Conservation (phyloP, 2,888 invertebrate species). For the Mesoligia furuncula region DNA sequence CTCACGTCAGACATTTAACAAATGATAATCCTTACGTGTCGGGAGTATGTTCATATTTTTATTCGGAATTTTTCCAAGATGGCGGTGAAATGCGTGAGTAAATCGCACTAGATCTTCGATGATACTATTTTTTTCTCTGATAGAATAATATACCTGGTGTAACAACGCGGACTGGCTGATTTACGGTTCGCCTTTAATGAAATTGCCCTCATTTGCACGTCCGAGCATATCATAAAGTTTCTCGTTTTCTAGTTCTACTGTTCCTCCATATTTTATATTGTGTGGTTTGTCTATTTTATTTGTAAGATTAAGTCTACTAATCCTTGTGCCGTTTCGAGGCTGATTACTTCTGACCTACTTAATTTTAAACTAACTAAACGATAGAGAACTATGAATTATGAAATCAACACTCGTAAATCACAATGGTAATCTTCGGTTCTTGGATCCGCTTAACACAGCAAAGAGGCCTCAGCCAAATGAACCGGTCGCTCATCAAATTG, state of each 20-base stretch:
- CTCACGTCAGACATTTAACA: constrained; percentile 59
- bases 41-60: constrained; percentile 49
- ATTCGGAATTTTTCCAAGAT: constrained; percentile 48
- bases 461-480: constrained; percentile 21
- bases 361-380: constrained; percentile 26
- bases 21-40: constrained; percentile 48
- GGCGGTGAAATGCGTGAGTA: constrained; percentile 40
- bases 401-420: constrained; percentile 31
- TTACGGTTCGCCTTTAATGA: constrained; percentile 47
- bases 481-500: constrained; percentile 42
- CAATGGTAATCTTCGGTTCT: constrained; percentile 30
- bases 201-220: constrained; percentile 55
- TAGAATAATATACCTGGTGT: constrained; percentile 39
- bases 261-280: constrained; percentile 18
- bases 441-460: constrained; percentile 17
- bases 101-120: constrained; percentile 45
- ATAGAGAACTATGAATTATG: background rate
- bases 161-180: constrained; percentile 36
- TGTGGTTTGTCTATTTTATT: constrained; percentile 30
- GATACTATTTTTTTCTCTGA: constrained; percentile 43
- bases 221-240: constrained; percentile 39
- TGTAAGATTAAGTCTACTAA: constrained; percentile 4
- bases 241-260: constrained; percentile 28
- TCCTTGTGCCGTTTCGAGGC: constrained; percentile 8
- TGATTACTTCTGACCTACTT: constrained; percentile 13